Evolutionary conservation across 2,888 invertebrate genomes (phyloP).

Genomic region (Xanthostigma xanthostigma): DNA sequence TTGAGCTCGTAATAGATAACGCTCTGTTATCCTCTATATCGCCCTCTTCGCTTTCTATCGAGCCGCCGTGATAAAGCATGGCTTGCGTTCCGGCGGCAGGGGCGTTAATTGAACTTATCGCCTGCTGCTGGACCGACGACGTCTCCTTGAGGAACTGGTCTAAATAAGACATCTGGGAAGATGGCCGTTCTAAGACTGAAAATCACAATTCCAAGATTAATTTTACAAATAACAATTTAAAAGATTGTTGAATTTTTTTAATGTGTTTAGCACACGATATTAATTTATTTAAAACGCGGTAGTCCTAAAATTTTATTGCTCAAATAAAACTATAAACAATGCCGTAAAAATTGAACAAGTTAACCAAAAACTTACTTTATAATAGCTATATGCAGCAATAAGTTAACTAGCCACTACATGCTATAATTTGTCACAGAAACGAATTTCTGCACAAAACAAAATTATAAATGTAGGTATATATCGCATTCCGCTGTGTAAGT

Average conservation of each 20-base stretch:
- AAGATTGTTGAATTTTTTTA: slow-evolving; percentile 2
- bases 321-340: too few relatives aligned
- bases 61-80: slow-evolving; percentile 32
- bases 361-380: too few relatives aligned
- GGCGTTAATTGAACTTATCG: slow-evolving; percentile 15
- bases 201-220: slow-evolving; percentile 4
- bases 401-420: too few relatives aligned
- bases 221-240: not conserved
- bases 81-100: slow-evolving; percentile 22
- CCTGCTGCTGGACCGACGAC: slow-evolving; percentile 22
- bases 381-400: too few relatives aligned
- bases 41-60: slow-evolving; percentile 55
- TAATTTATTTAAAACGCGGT: too few relatives aligned
- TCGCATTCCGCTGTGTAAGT: too few relatives aligned
- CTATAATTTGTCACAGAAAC: too few relatives aligned
- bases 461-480: too few relatives aligned
- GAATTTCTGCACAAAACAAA: too few relatives aligned
- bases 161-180: slow-evolving; percentile 82
- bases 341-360: too few relatives aligned
- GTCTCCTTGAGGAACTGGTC: slow-evolving; percentile 81
- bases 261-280: not conserved
- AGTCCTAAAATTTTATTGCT: too few relatives aligned
- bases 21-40: slow-evolving; percentile 63
- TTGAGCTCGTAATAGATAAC: slow-evolving; percentile 64
- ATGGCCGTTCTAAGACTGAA: slow-evolving; percentile 73